Base-by-base conservation (phyloP, 2,797 vertebrate species). In the Myiotriccus ornatus region DNA sequence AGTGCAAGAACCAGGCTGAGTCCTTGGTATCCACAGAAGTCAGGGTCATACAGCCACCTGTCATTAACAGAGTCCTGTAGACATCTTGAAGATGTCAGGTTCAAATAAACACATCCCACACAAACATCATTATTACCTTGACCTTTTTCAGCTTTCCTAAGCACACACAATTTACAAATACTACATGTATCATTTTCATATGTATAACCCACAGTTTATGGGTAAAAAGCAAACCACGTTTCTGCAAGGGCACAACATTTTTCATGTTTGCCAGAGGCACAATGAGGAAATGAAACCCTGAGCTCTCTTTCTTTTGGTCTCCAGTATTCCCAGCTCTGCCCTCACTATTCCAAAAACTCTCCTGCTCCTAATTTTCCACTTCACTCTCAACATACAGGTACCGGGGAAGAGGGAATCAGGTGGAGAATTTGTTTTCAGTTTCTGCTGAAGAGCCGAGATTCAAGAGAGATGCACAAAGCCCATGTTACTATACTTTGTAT, bases 251-350 rank as follows among this genome's bases (percentile, higher is more conserved):
- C 8, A 13, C n/a, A 55, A 27, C 7, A 37, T 65, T 87, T 84
- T 55, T 47, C 53, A 41, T 2, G 0, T 63, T 77, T 81, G 13
- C 19, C 49, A 64, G 73, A 59, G 12, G 55, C 25, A 63, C 10
- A 20, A 18, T 44, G 52, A 20, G 17, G 7, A 91, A 76, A 50
- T 68, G 23, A 35, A 52, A 52, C 19, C 44, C 56, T 0, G 0
- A 37, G 23, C 18, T 74, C n/a, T 17, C 25, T 52, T 44, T 52
- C 14, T 67, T 76, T 70, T 37, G 32, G 20, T 74, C 28, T 77
- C 35, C 47, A 34, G 3, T 27, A 67, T 7, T 44, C 32, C 20
- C 34, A 53, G 20, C 7, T 77, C 47, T 87, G 25, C 21, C 21
- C 11, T 76, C 7, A 11, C 25, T 43, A 24, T 30, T 30, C 20